A percentile compares a stretch with the other conserved stretches of the same genome.
phyloP scores from a whole-genome alignment of 2,888 invertebrate genomes.

The Automeris io region DNA sequence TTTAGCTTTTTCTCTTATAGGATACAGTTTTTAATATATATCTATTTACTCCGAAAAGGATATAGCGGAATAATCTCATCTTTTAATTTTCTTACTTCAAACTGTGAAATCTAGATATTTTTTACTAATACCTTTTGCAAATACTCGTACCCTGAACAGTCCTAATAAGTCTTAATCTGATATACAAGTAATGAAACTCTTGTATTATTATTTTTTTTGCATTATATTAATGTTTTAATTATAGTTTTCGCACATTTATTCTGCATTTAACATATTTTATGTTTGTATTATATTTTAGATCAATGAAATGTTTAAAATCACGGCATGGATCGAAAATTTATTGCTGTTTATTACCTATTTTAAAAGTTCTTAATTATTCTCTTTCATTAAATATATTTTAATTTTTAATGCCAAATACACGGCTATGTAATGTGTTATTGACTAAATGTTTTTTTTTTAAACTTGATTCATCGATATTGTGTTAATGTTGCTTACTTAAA shows the following conservation, averaged over 20 bases:
- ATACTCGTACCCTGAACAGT: too few relatives aligned
- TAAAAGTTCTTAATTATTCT: too few relatives aligned
- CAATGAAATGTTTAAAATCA: not conserved
- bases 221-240: conserved; percentile 23
- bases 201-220: conserved; percentile 6
- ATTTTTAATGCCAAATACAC: too few relatives aligned
- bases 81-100: not conserved
- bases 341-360: not conserved
- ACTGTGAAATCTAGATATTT: not conserved
- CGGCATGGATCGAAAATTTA: not conserved
- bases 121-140: too few relatives aligned
- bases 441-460: too few relatives aligned
- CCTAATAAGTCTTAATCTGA: not conserved
- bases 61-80: not conserved
- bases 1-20: too few relatives aligned
- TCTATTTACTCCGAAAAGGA: not conserved
- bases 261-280: conserved; percentile 47
- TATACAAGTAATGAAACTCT: not conserved
- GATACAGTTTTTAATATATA: too few relatives aligned
- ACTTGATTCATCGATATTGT: too few relatives aligned
- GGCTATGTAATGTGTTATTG: too few relatives aligned
- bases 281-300: conserved; percentile 13
- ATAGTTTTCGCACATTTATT: conserved; percentile 37
- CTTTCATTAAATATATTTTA: too few relatives aligned
- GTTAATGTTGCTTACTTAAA: too few relatives aligned